Percentiles rank a stretch among this genome's conserved stretches.
These are phyloP conservation scores for Triplophysa siluroides DNA, from an alignment of 2,113 vertebrate species.

Conservation along the genomic window DNA sequence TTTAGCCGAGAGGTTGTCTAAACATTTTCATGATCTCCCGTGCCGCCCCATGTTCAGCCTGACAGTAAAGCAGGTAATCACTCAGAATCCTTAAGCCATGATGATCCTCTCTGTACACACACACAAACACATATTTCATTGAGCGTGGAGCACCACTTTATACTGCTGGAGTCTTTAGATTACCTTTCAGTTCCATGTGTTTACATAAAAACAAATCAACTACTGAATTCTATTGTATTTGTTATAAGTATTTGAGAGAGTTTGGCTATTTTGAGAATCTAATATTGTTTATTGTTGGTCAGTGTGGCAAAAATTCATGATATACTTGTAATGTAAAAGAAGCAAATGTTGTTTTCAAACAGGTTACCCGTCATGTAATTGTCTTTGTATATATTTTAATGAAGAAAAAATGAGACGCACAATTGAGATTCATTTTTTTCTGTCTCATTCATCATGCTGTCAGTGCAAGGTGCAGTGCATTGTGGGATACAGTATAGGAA, in stretches of 20 bases:
- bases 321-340: no score
- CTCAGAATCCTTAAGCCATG: conserved; percentile 27
- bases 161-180: background rate
- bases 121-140: conserved; percentile 21
- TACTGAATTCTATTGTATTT: no score
- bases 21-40: conserved; percentile 21
- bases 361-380: no score
- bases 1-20: conserved; percentile 29
- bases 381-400: no score
- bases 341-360: no score
- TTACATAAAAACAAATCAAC: background rate
- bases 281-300: no score
- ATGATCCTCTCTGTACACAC: conserved; percentile 36
- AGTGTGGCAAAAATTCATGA: no score
- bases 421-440: no score
- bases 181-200: background rate
- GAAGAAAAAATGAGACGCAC: no score
- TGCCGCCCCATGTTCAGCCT: background rate
- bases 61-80: conserved; percentile 39
- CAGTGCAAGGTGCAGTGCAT: background rate
- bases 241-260: no score
- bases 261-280: no score
- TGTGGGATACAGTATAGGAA: background rate
- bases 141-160: background rate
- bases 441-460: no score